Evolutionary conservation across 2,113 vertebrate genomes (phyloP), one percentile per base, ranked within the genome.

Genomic region (Gambusia affinis): DNA sequence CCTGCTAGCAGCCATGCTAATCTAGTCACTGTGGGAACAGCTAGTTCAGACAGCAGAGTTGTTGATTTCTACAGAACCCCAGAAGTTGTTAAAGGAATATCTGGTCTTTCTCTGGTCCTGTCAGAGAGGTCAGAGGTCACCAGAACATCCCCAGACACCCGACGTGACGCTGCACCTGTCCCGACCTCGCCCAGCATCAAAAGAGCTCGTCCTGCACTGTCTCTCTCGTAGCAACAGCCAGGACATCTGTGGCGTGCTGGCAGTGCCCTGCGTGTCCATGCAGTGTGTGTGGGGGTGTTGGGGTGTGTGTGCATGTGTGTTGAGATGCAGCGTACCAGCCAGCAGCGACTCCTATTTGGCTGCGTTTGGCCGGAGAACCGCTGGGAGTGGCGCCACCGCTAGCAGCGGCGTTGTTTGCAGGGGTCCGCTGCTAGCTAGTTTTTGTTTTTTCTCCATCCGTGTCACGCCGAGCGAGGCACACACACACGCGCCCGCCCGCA

Each of bases 171-270:
- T 54, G 80, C 89, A 91, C 87, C 89, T 87, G 90, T 82, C 77
- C 85, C 47, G 86, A 85, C 76, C 72, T 85, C 75, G 27, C 91
- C 86, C 82, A 85, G 88, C 81, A 83, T 89, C 84, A 89, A 90
- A 37, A 90, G 90, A 88, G 80, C 85, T 67, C 69, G 76, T 73
- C 61, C 83, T 17, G 85, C 73, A 47, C 79, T 87, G 90, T 88
- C 88, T 88, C 89, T 82, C 88, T 85, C 27, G 70, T 57, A 39
- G 82, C 84, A 82, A 86, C 85, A 84, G 90, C 91, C 92, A 89
- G 88, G 92, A 91, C 92, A 92, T 94, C 92, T 94, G 93, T 89
- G 90, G 88, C 89, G 79, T 68, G 64, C 69, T 92, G 92, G 91
- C 92, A 88, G 79, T 64, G 10, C 54, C 3, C 0, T 22, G n/a